Percentiles rank a stretch among this genome's conserved stretches.
phyloP scores from a whole-genome alignment of 2,888 invertebrate species.

The Cryptosula pallasiana region DNA sequence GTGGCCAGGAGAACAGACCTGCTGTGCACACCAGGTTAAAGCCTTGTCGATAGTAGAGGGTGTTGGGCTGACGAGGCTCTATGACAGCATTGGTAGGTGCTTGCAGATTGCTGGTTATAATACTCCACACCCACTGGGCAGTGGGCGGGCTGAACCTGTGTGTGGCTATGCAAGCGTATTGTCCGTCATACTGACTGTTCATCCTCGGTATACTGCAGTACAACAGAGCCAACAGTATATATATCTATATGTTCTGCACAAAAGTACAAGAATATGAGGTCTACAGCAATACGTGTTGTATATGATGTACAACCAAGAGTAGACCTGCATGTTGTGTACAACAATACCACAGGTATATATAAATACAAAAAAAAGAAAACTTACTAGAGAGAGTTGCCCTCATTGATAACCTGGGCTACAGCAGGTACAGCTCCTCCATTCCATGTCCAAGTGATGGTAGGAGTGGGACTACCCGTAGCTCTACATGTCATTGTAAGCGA shows the following conservation, averaged over 20 bases:
- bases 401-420: neutral
- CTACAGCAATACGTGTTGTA: too few species aligned
- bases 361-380: too few species aligned
- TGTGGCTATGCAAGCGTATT: neutral
- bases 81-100: neutral
- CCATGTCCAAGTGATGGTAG: neutral
- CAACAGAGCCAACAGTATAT: too few species aligned
- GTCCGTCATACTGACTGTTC: neutral
- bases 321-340: too few species aligned
- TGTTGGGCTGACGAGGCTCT: too few species aligned
- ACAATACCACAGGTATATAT: too few species aligned
- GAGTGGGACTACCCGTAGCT: neutral
- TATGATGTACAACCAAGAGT: too few species aligned
- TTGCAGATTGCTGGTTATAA: neutral
- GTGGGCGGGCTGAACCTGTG: neutral
- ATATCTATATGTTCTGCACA: too few species aligned
- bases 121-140: neutral
- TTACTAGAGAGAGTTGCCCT: too few species aligned
- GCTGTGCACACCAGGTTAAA: neutral
- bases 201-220: neutral
- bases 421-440: conserved; percentile 7
- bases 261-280: too few species aligned
- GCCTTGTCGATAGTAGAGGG: neutral
- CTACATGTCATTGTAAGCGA: neutral
- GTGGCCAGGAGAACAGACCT: too few species aligned